phyloP scores from a whole-genome alignment of 2,113 vertebrate species.

The Orientallactaga bullata region DNA sequence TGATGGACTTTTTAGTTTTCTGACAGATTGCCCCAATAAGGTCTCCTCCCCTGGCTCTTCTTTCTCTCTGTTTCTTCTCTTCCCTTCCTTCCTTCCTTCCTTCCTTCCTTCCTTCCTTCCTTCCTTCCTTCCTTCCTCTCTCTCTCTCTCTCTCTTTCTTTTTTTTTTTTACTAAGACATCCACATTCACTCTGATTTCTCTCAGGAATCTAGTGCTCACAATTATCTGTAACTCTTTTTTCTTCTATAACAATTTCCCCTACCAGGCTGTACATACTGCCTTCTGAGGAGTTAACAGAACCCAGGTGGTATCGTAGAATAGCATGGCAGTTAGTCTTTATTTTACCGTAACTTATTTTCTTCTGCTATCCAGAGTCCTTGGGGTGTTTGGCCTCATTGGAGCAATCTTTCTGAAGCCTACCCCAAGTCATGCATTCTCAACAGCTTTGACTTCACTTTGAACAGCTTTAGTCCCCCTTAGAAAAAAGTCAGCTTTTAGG shows the following conservation, averaged over 20 bases:
- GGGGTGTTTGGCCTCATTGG: constrained; percentile 23
- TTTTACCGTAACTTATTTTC: constrained; percentile 64
- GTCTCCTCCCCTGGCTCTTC: constrained; percentile 2
- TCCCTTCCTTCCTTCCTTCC: too few species aligned
- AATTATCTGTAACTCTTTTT: background rate
- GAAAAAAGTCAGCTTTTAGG: constrained; percentile 7
- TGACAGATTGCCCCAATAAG: background rate
- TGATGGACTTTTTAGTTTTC: constrained; percentile 16
- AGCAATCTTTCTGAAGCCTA: constrained; percentile 41
- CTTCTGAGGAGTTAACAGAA: constrained; percentile 48
- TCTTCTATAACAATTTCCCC: background rate
- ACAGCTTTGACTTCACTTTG: constrained; percentile 52
- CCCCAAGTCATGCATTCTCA: background rate
- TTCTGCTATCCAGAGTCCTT: constrained; percentile 11
- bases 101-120: too few species aligned
- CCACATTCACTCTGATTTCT: constrained; percentile 55
- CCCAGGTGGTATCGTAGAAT: background rate
- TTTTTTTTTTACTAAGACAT: background rate
- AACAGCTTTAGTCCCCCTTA: background rate
- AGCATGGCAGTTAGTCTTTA: constrained; percentile 57
- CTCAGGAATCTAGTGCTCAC: background rate
- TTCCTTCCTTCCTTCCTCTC: too few species aligned
- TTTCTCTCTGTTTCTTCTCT: too few species aligned
- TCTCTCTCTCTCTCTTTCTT: constrained; percentile 54
- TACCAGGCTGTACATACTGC: background rate